A percentile compares a stretch with the other conserved stretches of the same genome.
phyloP scores from a whole-genome alignment of 2,888 invertebrate species.

The Hypomecis atomaria region DNA sequence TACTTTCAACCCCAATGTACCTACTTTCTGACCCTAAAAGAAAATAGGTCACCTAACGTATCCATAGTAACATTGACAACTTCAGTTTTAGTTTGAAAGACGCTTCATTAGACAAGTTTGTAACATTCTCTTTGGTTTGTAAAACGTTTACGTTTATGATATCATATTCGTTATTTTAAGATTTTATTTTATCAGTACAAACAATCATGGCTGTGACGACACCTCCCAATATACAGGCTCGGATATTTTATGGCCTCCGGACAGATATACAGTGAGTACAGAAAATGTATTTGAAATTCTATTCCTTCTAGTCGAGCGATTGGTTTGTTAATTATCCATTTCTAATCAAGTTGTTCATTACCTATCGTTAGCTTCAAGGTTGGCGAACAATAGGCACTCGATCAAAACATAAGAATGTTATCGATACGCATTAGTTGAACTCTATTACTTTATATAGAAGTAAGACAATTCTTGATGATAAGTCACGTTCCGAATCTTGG shows the following conservation, averaged over 20 bases:
- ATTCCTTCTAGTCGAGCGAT: slow-evolving; percentile 9
- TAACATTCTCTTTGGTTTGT: too few species aligned
- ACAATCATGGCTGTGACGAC: slow-evolving; percentile 63
- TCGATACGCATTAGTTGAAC: too few species aligned
- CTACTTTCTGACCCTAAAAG: slow-evolving; percentile 12
- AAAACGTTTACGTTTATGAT: slow-evolving; percentile 41
- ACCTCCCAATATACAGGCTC: slow-evolving; percentile 83
- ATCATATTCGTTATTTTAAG: slow-evolving; percentile 47
- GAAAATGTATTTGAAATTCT: slow-evolving; percentile 20
- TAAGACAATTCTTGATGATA: background rate
- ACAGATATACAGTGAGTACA: slow-evolving; percentile 83
- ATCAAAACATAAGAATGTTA: slow-evolving; percentile 1
- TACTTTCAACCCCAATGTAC: slow-evolving; percentile 14
- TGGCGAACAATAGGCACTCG: slow-evolving; percentile 10
- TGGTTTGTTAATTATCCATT: slow-evolving; percentile 14
- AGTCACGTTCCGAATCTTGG: slow-evolving; percentile 1
- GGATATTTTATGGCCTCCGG: slow-evolving; percentile 86
- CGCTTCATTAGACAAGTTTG: slow-evolving; percentile 42
- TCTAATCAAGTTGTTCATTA: slow-evolving; percentile 11
- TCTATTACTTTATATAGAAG: too few species aligned
- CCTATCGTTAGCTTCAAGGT: slow-evolving; percentile 23
- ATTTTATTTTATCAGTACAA: slow-evolving; percentile 43
- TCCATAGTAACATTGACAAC: slow-evolving; percentile 37
- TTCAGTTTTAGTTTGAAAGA: slow-evolving; percentile 24
- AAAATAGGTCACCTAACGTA: slow-evolving; percentile 34